Percentiles rank a stretch among this genome's conserved stretches.
phyloP scores from a whole-genome alignment of 2,113 vertebrate species.

The Taxidea taxus region DNA sequence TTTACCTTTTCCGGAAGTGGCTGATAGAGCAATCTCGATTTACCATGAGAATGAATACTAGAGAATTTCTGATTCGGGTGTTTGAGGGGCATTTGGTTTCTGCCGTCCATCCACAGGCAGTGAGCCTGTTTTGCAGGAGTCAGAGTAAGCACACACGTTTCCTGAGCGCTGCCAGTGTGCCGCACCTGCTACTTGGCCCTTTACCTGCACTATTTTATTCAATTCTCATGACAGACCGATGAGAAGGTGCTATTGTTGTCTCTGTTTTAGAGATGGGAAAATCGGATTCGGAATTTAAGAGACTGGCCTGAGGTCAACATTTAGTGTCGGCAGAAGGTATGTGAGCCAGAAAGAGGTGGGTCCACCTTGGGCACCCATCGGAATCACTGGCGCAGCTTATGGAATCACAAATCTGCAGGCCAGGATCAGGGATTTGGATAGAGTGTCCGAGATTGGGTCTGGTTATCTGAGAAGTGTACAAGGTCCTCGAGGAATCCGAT shows the following conservation, averaged over 20 bases:
- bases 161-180: not conserved
- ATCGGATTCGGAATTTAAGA: not conserved
- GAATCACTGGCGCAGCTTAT: not conserved
- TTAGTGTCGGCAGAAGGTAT: not conserved
- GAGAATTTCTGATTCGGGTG: not conserved
- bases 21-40: not conserved
- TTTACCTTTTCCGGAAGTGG: not conserved
- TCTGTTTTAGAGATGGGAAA: not conserved
- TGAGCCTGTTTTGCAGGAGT: not conserved
- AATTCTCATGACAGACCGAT: not conserved
- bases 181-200: not conserved
- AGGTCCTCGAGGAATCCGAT: not conserved
- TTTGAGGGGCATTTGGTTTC: not conserved
- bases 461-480: not conserved
- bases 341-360: not conserved
- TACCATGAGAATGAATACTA: not conserved
- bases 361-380: fast-evolving
- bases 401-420: too few species aligned
- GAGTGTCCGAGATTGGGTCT: not conserved
- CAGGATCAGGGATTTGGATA: not conserved
- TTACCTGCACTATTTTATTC: not conserved
- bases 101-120: fast-evolving
- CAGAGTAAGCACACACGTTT: not conserved
- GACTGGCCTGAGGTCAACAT: not conserved
- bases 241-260: not conserved